Evolutionary conservation across 2,888 invertebrate species (phyloP).

Genomic region (Platerodrilus igneus): DNA sequence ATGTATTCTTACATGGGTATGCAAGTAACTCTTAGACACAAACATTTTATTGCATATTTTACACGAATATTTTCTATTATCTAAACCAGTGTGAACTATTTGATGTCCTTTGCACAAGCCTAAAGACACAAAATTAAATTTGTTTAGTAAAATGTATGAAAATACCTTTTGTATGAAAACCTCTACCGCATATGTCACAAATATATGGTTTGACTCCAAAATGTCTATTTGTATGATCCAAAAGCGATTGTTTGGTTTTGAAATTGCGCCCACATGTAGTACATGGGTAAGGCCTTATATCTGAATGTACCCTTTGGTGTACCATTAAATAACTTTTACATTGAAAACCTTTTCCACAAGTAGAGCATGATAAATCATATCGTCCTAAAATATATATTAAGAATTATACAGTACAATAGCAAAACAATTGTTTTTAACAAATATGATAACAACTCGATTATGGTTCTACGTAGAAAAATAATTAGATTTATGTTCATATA

Average conservation of each 20-base stretch:
- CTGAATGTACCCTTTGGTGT: constrained; percentile 58
- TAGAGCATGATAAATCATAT: constrained; percentile 54
- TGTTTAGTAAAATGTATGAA: constrained; percentile 6
- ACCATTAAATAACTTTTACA: constrained; percentile 58
- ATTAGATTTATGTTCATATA: too few relatives aligned
- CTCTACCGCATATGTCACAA: constrained; percentile 56
- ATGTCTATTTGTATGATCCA: constrained; percentile 58
- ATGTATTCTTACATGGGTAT: constrained; percentile 56
- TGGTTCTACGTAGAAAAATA: too few relatives aligned
- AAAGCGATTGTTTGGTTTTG: constrained; percentile 56
- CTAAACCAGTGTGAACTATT: constrained; percentile 55
- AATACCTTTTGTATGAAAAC: constrained; percentile 56
- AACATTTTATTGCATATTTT: constrained; percentile 57
- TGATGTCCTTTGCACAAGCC: constrained; percentile 57
- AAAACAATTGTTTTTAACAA: too few relatives aligned
- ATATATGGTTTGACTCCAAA: constrained; percentile 57
- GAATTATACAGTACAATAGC: too few relatives aligned
- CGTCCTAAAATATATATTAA: constrained; percentile 45
- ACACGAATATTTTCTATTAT: constrained; percentile 57
- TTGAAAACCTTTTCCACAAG: constrained; percentile 59
- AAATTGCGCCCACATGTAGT: constrained; percentile 55
- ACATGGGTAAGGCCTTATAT: constrained; percentile 56
- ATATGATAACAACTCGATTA: too few relatives aligned
- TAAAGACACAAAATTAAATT: constrained; percentile 27
- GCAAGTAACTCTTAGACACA: constrained; percentile 58